Evolutionary conservation across 2,888 invertebrate genomes (phyloP).

Genomic region (Dexiosoma caninum): DNA sequence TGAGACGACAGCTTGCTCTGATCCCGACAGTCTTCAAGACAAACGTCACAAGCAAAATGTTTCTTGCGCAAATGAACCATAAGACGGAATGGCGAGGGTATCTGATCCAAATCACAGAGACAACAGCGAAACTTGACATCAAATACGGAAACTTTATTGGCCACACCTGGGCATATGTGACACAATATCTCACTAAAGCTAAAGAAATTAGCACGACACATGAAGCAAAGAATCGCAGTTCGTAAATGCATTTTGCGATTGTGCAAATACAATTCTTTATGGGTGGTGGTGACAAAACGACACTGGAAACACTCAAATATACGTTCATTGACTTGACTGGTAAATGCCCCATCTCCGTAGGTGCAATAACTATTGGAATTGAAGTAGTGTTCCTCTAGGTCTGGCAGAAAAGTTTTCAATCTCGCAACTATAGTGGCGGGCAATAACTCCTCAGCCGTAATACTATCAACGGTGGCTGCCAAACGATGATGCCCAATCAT

Average conservation of each 20-base stretch:
- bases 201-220: slow-evolving; percentile 92
- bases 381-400: slow-evolving; percentile 83
- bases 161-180: slow-evolving; percentile 89
- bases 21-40: slow-evolving; percentile 88
- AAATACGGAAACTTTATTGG: slow-evolving; percentile 76
- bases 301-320: slow-evolving; percentile 92
- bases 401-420: slow-evolving; percentile 80
- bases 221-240: slow-evolving; percentile 88
- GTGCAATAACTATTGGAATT: slow-evolving; percentile 86
- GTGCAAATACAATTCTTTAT: slow-evolving; percentile 91
- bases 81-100: slow-evolving; percentile 91
- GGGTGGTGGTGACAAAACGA: slow-evolving; percentile 85
- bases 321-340: slow-evolving; percentile 79
- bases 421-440: slow-evolving; percentile 85
- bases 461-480: slow-evolving; percentile 87
- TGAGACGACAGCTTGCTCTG: slow-evolving; percentile 89
- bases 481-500: slow-evolving; percentile 89
- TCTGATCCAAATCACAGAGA: slow-evolving; percentile 85
- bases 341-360: slow-evolving; percentile 78
- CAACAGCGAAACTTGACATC: slow-evolving; percentile 89
- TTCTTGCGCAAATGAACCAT: slow-evolving; percentile 92
- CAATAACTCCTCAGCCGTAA: slow-evolving; percentile 85
- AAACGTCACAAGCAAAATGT: slow-evolving; percentile 92
- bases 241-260: slow-evolving; percentile 92
- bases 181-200: slow-evolving; percentile 92